Evolutionary conservation across 2,888 invertebrate genomes (phyloP).

Genomic region (Phasia obesa): DNA sequence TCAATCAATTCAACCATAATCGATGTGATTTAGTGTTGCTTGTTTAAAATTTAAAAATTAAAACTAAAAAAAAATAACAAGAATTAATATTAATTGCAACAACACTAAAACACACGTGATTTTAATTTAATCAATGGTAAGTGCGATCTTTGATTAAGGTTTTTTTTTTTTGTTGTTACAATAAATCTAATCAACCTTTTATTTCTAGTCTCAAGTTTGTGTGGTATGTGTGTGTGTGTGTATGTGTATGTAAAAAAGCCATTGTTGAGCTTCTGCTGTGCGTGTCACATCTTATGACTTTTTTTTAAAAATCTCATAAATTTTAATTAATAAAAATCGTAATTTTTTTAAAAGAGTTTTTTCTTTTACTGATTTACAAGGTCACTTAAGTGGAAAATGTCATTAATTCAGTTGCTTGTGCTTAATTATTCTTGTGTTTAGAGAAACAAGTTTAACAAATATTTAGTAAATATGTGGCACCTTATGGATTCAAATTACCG

Average conservation of each 20-base stretch:
- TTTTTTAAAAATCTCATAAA: constrained; percentile 62
- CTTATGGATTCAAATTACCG: neutral
- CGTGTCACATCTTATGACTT: constrained; percentile 34
- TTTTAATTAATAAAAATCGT: constrained; percentile 66
- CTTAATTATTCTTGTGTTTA: constrained; percentile 2
- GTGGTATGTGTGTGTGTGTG: neutral
- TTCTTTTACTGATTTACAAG: constrained; percentile 49
- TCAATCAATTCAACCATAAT: neutral
- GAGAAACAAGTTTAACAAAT: constrained; percentile 43
- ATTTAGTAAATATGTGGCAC: neutral
- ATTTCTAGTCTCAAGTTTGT: neutral
- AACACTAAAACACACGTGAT: no score
- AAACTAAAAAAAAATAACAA: neutral
- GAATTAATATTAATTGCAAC: no score
- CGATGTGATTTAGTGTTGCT: neutral
- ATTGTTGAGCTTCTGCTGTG: constrained; percentile 27
- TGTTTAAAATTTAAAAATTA: neutral
- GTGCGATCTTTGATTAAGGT: constrained; percentile 35
- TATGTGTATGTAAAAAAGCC: constrained; percentile 4
- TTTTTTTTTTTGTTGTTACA: neutral
- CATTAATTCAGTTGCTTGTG: constrained; percentile 27
- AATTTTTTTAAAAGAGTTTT: constrained; percentile 29
- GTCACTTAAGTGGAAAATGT: constrained; percentile 51
- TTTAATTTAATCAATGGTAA: constrained; percentile 18
- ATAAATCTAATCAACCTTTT: constrained; percentile 50